Base-by-base conservation (phyloP, 2,113 vertebrate species). In the Colius striatus region DNA sequence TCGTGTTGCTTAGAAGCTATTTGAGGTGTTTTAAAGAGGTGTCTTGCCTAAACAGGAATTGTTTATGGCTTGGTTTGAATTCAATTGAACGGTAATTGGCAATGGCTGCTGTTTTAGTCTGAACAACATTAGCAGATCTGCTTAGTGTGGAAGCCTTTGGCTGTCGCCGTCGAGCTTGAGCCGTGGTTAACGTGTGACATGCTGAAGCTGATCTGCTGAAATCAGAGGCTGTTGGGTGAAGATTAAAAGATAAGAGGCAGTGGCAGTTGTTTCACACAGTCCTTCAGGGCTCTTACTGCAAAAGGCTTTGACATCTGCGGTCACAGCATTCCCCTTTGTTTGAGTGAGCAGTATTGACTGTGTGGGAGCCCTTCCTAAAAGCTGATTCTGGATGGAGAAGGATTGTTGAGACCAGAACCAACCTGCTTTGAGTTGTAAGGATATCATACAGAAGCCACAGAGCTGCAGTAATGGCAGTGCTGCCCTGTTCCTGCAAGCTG, bases 241-340 rank as follows among this genome's bases (percentile, higher is more conserved):
- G 70, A 51, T 51, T 5, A 11, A 23, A 25, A 65, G 73, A 9
- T 22, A 6, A 62, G 66, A 17, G 0, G 20, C 47, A 11, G 58
- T 6, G 61, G 11, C 3, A 8, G 21, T 34, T 47, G 53, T 30
- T 62, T 4, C 1, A 1, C 45, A 8, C 26, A 1, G 9, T 10
- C 32, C 68, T 78, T 61, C 16, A 11, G 74, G 72, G 38, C 81
- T 29, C 0, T 36, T 20, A 2, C 84, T 80, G 88, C 74, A 9
- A 7, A 19, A 53, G 75, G 80, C 30, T 65, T 50, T 22, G 10
- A 25, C 13, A 0, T 6, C 72, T 22, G 29, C 5, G 84, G 70
- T 3, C 13, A 3, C 0, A 0, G 36, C 76, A 6, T 32, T 26
- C 7, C 53, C 0, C 38, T 2, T 6, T 1, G 5, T 16, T 29